Percentiles rank a stretch among this genome's conserved stretches.
phyloP scores from a whole-genome alignment of 2,888 invertebrate species.

The Portevinia maculata region DNA sequence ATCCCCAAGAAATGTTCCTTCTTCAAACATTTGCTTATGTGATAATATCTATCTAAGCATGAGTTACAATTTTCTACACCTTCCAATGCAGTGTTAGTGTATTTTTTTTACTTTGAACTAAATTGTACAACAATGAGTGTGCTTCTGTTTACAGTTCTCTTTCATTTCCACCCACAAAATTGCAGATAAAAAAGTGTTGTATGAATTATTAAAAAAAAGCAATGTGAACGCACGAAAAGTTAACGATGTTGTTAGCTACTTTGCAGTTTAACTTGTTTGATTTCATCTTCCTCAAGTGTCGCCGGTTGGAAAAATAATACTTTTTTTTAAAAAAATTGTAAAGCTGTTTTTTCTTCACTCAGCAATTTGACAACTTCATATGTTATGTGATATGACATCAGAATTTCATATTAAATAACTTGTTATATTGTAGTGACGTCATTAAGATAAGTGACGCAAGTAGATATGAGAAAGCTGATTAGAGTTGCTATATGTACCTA shows the following conservation, averaged over 20 bases:
- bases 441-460: conserved; percentile 54
- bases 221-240: conserved; percentile 7
- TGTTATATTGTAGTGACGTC: conserved; percentile 47
- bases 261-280: conserved; percentile 21
- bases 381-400: conserved; percentile 54
- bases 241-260: conserved; percentile 23
- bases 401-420: conserved; percentile 13
- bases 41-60: conserved; percentile 14
- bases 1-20: conserved; percentile 3
- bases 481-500: background rate
- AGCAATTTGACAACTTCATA: conserved; percentile 35
- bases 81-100: background rate
- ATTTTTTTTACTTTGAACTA: conserved; percentile 15
- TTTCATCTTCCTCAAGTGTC: conserved; percentile 6
- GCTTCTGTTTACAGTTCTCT: conserved; percentile 18
- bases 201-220: background rate
- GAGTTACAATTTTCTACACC: conserved; percentile 3
- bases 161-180: conserved; percentile 10
- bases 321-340: conserved; percentile 27
- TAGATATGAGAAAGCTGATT: conserved; percentile 35
- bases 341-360: background rate
- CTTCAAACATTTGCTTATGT: conserved; percentile 15
- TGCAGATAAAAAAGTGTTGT: background rate
- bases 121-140: background rate
- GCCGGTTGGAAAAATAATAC: conserved; percentile 22